phyloP scores from a whole-genome alignment of 2,888 invertebrate species.

The Rhimphoctona megacephalus region DNA sequence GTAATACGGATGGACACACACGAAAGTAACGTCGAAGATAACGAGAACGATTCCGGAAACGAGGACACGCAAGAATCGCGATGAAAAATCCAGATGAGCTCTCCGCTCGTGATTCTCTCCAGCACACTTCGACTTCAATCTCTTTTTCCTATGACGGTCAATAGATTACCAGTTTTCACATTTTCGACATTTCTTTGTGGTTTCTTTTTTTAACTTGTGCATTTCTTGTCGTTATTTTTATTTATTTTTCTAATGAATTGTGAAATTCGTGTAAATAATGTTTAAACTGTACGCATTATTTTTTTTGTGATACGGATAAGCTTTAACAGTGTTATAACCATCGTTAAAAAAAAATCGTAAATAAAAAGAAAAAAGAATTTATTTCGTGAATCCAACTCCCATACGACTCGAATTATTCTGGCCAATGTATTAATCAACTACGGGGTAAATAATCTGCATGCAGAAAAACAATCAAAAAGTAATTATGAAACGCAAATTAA shows the following conservation, averaged over 20 bases:
- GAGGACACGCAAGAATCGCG: slow-evolving; percentile 64
- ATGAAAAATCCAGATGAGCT: slow-evolving; percentile 64
- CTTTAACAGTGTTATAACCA: neutral
- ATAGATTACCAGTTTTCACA: slow-evolving; percentile 19
- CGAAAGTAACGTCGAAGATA: slow-evolving; percentile 64
- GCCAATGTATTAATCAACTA: neutral
- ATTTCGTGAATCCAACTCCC: neutral
- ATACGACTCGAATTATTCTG: neutral
- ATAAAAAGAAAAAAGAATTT: neutral
- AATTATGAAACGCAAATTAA: neutral
- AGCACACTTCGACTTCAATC: slow-evolving; percentile 50
- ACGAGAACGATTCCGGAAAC: slow-evolving; percentile 69
- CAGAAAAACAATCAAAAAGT: neutral
- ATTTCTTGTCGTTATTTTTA: neutral
- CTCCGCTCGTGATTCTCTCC: slow-evolving; percentile 26
- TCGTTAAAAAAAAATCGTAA: neutral
- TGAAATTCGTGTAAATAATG: neutral
- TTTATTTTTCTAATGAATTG: neutral
- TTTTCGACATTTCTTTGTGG: slow-evolving; percentile 11
- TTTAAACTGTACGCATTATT: neutral
- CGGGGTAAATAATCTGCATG: neutral
- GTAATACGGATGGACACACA: slow-evolving; percentile 66
- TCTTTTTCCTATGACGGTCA: slow-evolving; percentile 32
- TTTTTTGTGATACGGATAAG: neutral
- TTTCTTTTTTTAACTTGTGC: neutral